Base-by-base conservation (phyloP, 2,113 vertebrate species). In the Epinephelus lanceolatus region DNA sequence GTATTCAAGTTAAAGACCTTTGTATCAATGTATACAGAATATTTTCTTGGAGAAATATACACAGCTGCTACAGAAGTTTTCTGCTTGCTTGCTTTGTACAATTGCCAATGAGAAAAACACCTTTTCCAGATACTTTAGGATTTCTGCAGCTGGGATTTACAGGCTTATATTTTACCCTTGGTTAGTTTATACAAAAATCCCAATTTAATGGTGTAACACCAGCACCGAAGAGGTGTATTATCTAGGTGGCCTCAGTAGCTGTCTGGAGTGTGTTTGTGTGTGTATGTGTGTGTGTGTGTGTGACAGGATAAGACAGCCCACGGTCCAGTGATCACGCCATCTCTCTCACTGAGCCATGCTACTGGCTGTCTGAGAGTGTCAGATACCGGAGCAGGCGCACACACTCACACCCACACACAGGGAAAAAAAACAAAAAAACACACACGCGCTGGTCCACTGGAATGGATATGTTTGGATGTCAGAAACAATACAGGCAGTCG, bases 311-410 rank as follows among this genome's bases (percentile, higher is more conserved):
- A 86, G 84, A 84, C 83, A 68, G 68, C 86, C 68, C 72, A 87
- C 11, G 82, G 83, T 86, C 76, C 86, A 87, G 71, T 74, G 86
- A 88, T 84, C 85, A 87, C 74, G 62, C 78, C 88, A 88, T 88
- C 80, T 86, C 86, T 85, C 84, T 90, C 83, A 85, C 87, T 89
- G 84, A 92, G 84, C 89, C 68, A 66, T 79, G 85, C 65, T 80
- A 74, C 90, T 81, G 84, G 72, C 81, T 88, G 84, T 83, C 86
- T 91, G 84, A 86, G 76, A 79, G 74, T 86, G 91, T 89, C 87
- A 91, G 83, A 87, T 81, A 90, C 66, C n/a, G 55, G 55, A 72
- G 71, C 37, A 84, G 57, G 80, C 37, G 0, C 42, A 69, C 63
- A 77, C 80, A 76, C 84, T 21, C 25, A 45, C 56, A 55, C 23